Conservation (phyloP, 2,797 vertebrate species). For the Microchirus variegatus region DNA sequence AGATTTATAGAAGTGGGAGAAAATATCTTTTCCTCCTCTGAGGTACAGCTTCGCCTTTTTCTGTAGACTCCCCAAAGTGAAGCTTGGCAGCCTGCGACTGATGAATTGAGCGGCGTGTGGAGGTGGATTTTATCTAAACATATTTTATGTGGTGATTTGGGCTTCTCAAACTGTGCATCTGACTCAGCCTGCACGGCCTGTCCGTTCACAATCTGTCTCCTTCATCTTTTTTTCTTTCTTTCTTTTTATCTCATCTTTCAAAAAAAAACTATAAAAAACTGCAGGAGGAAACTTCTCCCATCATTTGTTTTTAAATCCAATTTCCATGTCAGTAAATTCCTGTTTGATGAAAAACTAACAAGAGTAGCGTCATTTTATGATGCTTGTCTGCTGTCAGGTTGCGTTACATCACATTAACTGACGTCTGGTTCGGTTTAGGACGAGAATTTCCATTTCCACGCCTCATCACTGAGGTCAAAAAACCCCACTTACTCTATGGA, state of each 20-base stretch:
- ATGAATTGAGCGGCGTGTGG: constrained; percentile 11
- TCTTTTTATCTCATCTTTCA: constrained; percentile 25
- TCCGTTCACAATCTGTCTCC: constrained; percentile 13
- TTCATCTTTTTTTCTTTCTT: constrained; percentile 8
- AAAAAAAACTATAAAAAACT: too few relatives aligned
- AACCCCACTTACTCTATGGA: too few relatives aligned
- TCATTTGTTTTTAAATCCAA: constrained; percentile 15
- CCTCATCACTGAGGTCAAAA: too few relatives aligned
- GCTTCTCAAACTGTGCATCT: constrained; percentile 20
- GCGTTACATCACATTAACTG: too few relatives aligned
- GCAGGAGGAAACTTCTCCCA: not conserved
- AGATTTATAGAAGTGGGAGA: constrained; percentile 70
- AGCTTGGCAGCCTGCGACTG: constrained; percentile 30
- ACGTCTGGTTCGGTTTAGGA: too few relatives aligned
- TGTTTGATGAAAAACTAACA: too few relatives aligned
- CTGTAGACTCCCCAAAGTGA: constrained; percentile 26
- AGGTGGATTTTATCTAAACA: constrained; percentile 31
- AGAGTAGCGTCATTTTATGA: too few relatives aligned
- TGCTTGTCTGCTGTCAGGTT: too few relatives aligned
- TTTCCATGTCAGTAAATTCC: too few relatives aligned
- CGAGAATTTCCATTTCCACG: too few relatives aligned
- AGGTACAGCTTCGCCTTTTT: constrained; percentile 23
- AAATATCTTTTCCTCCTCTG: constrained; percentile 39
- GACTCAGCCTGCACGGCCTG: not conserved
- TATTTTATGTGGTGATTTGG: constrained; percentile 13